Evolutionary conservation across 2,797 vertebrate genomes (phyloP).

Genomic region (Siniperca undulata): DNA sequence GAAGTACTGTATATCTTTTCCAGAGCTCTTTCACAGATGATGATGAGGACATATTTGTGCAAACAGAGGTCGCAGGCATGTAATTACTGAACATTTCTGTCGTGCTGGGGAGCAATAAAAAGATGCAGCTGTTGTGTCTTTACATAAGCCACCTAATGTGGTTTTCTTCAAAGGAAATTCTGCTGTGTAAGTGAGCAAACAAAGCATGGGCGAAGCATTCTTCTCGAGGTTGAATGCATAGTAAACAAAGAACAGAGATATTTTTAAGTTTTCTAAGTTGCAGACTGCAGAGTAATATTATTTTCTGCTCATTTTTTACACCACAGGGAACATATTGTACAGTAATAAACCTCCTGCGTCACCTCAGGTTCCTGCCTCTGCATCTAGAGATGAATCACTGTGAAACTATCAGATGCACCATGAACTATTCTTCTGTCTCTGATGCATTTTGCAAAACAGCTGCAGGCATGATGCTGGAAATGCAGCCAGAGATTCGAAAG

Average conservation of each 20-base stretch:
- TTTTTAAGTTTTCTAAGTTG: slow-evolving; percentile 36
- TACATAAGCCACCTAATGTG: slow-evolving; percentile 25
- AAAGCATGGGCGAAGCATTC: slow-evolving; percentile 9
- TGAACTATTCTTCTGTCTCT: slow-evolving; percentile 47
- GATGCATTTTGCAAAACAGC: slow-evolving; percentile 57
- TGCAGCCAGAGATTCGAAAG: slow-evolving; percentile 23
- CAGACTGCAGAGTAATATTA: slow-evolving; percentile 42
- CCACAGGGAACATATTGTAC: slow-evolving; percentile 50
- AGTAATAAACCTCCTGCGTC: slow-evolving; percentile 59
- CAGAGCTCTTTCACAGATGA: slow-evolving; percentile 8
- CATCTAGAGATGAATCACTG: slow-evolving; percentile 69
- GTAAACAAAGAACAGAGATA: slow-evolving; percentile 49
- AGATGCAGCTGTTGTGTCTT: slow-evolving; percentile 47
- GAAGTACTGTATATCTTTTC: background rate
- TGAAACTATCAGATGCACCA: slow-evolving; percentile 24
- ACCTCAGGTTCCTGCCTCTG: slow-evolving; percentile 66
- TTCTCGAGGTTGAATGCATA: slow-evolving; percentile 27
- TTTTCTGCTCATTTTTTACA: slow-evolving; percentile 58
- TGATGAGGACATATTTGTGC: slow-evolving; percentile 6
- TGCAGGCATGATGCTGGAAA: slow-evolving; percentile 37
- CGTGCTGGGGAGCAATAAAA: slow-evolving; percentile 45
- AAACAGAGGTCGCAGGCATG: slow-evolving; percentile 17
- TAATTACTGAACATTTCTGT: slow-evolving; percentile 40
- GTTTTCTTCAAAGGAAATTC: slow-evolving; percentile 27
- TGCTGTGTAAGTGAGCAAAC: slow-evolving; percentile 29